These are phyloP conservation scores for Tryphoninae sp. DNA, from an alignment of 2,888 invertebrate genomes.

Conservation along the genomic window DNA sequence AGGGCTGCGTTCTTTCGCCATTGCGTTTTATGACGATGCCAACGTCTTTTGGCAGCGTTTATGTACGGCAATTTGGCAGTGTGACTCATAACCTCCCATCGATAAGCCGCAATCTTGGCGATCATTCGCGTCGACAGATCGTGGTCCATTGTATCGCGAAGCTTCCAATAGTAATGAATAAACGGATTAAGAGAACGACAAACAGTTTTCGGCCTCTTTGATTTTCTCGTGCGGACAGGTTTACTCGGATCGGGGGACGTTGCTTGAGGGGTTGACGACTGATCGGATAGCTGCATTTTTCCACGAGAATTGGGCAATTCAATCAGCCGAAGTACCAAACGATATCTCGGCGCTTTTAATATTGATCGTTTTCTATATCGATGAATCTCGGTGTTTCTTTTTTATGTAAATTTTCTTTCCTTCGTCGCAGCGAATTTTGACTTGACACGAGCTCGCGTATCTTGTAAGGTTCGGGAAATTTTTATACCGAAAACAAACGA, in stretches of 20 bases:
- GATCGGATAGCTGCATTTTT: conserved; percentile 56
- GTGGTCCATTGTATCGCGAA: conserved; percentile 60
- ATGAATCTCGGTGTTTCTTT: neutral
- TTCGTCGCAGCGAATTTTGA: conserved; percentile 42
- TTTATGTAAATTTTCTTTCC: conserved; percentile 20
- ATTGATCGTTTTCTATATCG: neutral
- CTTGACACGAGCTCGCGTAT: conserved; percentile 38
- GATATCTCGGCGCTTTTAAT: neutral
- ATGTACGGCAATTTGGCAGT: conserved; percentile 64
- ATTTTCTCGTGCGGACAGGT: conserved; percentile 26
- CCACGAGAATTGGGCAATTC: neutral
- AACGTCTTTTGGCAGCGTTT: conserved; percentile 58
- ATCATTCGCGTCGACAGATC: conserved; percentile 67
- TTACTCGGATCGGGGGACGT: conserved; percentile 20
- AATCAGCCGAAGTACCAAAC: neutral
- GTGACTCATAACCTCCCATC: conserved; percentile 68
- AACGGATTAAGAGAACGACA: conserved; percentile 71
- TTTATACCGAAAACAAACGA: conserved; percentile 43
- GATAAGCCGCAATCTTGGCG: conserved; percentile 69
- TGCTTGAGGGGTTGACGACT: neutral
- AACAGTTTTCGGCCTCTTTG: conserved; percentile 46
- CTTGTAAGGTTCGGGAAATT: conserved; percentile 13
- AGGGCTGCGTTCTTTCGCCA: conserved; percentile 61
- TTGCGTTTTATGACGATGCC: conserved; percentile 57
- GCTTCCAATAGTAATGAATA: conserved; percentile 68